Base-by-base conservation (phyloP, 2,888 invertebrate species). In the Philhelius pedissequus region DNA sequence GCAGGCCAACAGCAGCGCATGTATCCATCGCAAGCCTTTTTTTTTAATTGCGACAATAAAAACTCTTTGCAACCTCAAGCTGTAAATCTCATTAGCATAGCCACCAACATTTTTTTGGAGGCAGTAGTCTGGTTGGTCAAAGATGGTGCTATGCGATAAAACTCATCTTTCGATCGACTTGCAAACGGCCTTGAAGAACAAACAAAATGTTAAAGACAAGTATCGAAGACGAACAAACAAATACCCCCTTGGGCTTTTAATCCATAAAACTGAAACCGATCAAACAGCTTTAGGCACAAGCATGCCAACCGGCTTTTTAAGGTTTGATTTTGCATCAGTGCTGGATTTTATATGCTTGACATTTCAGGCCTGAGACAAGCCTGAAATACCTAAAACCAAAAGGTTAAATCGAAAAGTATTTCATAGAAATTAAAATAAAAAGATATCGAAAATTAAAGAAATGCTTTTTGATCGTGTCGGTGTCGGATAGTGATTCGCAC, bases 171-270 rank as follows among this genome's bases (percentile, higher is more conserved):
- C 35, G 60, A 78, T 48, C 74, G 52, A 79, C 60, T 60, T 62
- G 56, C 69, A 38, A 75, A 75, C 79, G 83, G 79, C 83, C 83
- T 83, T 83, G 83, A 83, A 40, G 22, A 64, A 64, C 20, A 56
- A 70, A 32, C 64, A 43, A 79, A 79, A 79, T 79, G 79, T 66
- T 83, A 79, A 83, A 83, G 83, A 79, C 70, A 50, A 74, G 62
- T 22, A 30, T 27, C 18, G 27, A 64, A 50, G 11, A 25, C 18
- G 43, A 22, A 40, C 54, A 50, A 15, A 56, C 75, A 50, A 15
- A 56, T 69, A 60, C 43, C 62, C 45, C 60, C 25, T 50, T 43
- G 25, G 30, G 2, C 1, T 38, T 20, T 30, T 32, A 22, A 40
- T 27, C 69, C 60, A 54, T 52, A 18, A 58, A 69, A 48, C 22